phyloP scores from a whole-genome alignment of 2,888 invertebrate species.

The Brachypalpus laphriformis region DNA sequence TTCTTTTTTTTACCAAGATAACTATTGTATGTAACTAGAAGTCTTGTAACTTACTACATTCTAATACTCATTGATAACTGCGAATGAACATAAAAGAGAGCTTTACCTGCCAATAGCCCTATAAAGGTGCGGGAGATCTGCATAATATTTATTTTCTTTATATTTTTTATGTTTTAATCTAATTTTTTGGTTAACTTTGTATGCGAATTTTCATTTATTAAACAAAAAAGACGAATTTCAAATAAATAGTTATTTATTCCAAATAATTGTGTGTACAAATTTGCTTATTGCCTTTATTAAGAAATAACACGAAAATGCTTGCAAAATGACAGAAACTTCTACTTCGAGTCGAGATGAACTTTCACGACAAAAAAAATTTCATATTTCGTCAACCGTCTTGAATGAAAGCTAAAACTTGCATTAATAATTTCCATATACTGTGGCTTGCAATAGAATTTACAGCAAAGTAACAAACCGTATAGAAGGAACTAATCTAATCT shows the following conservation, averaged over 20 bases:
- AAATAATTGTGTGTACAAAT: not conserved
- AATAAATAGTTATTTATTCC: conserved; percentile 65
- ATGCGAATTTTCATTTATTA: conserved; percentile 29
- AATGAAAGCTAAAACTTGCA: too few species aligned
- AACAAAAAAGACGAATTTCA: conserved; percentile 58
- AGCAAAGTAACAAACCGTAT: too few species aligned
- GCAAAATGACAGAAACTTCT: not conserved
- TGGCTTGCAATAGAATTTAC: too few species aligned
- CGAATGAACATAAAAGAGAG: conserved; percentile 2
- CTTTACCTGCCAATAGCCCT: not conserved
- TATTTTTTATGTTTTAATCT: not conserved
- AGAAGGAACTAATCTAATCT: too few species aligned
- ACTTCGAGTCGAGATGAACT: not conserved
- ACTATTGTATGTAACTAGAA: conserved; percentile 4
- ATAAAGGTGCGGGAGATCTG: not conserved
- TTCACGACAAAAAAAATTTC: too few species aligned
- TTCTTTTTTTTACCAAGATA: conserved; percentile 14
- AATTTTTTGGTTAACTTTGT: conserved; percentile 36
- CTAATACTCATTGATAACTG: conserved; percentile 37
- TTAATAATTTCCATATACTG: too few species aligned
- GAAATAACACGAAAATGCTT: not conserved
- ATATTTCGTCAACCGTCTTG: too few species aligned
- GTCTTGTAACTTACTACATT: conserved; percentile 37
- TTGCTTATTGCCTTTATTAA: not conserved
- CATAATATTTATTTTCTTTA: conserved; percentile 11